These are phyloP conservation scores for Coelinius sp. DNA, from an alignment of 2,888 invertebrate genomes.

Conservation along the genomic window DNA sequence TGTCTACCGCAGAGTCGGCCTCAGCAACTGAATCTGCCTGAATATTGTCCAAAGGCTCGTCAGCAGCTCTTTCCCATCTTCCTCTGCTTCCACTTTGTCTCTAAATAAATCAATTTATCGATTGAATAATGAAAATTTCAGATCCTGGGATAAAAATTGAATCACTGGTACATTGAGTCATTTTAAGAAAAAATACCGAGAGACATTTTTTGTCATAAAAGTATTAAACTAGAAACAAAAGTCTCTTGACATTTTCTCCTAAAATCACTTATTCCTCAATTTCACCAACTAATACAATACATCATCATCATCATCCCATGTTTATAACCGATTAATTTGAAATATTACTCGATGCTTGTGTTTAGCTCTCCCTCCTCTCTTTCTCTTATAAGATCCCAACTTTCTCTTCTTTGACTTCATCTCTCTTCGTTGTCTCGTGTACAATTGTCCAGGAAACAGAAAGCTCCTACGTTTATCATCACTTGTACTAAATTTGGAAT, in stretches of 20 bases:
- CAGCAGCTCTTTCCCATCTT: slow-evolving; percentile 35
- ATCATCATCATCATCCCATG: not conserved
- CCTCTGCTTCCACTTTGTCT: not conserved
- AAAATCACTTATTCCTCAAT: not conserved
- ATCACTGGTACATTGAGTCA: too few species aligned
- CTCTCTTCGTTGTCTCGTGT: not conserved
- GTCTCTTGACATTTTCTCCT: not conserved
- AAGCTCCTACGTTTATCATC: not conserved
- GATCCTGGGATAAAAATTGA: too few species aligned
- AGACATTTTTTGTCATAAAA: too few species aligned
- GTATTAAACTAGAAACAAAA: not conserved
- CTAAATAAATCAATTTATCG: not conserved
- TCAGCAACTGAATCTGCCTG: slow-evolving; percentile 17
- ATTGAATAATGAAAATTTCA: too few species aligned
- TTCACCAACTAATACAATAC: not conserved
- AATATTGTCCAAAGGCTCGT: slow-evolving; percentile 34
- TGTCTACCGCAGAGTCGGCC: slow-evolving; percentile 27
- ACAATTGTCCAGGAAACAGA: slow-evolving; percentile 10
- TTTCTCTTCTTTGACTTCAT: not conserved
- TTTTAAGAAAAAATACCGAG: too few species aligned
- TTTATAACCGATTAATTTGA: not conserved
- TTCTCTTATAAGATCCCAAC: not conserved
- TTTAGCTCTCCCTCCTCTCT: not conserved
- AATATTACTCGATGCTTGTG: slow-evolving; percentile 20
- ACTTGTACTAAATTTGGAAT: not conserved